Evolutionary conservation across 2,113 vertebrate species (phyloP), one percentile per base, ranked within the genome.

Genomic region (Sapajus apella): DNA sequence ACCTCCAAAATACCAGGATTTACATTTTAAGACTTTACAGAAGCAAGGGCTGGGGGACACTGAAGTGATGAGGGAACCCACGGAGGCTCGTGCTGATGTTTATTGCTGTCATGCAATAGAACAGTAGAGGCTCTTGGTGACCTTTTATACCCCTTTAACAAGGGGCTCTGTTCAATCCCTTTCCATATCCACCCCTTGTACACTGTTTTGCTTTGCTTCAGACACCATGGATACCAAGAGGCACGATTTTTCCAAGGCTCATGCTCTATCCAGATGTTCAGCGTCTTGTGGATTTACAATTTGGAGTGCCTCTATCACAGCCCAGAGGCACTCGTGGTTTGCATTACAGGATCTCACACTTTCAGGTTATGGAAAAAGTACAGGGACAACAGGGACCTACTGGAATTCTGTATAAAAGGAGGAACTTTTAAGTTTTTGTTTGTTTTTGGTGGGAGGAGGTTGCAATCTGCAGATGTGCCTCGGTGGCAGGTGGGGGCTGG

Each of bases 151-250:
- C 64, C 70, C 61, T 56, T 75, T 90, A 40, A 40, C 56, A 32
- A 86, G 85, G 83, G 91, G 75, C 68, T 94, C 90, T 37, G 50
- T 50, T 87, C 40, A 16, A 5, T 17, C 40, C 8, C 37, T 92
- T 95, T 96, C 97, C 94, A 77, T 11, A 81, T 47, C 85, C 88
- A 77, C 56, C 80, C 80, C 76, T 72, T 14, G 35, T 40, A 68
- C 32, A 64, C 87, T 92, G 87, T 88, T 96, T 92, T 95, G 96
- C 96, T 96, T 98, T 96, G 91, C 93, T 82, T 73, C 85, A 79
- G 89, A 82, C 45, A 88, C 97, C 97, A 97, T 97, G 96, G 97
- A 97, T 76, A 97, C 97, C 95, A 79, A 96, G 30, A 97, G 73
- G 93, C 93, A 95, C 43, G 45, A 0, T 96, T 96, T 98, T 97